A percentile compares a stretch with the other conserved stretches of the same genome.
Evolutionary conservation across 2,888 invertebrate species (phyloP).

Genomic region (Cosmorhoe ocellata): DNA sequence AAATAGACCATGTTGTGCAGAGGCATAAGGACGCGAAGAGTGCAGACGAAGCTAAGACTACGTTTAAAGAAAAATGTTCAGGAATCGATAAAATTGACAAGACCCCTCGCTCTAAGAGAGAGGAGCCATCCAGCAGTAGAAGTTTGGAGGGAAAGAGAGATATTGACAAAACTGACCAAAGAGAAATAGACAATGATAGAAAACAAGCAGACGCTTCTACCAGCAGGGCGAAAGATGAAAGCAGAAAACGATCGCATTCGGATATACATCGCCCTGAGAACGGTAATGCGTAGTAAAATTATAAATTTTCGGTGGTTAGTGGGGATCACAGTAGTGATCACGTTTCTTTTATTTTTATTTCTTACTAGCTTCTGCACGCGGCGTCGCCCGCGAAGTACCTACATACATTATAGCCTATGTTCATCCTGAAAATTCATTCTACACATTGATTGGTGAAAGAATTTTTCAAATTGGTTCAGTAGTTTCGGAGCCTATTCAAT

Average conservation of each 20-base stretch:
- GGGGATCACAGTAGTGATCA: too few species aligned
- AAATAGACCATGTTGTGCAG: conserved; percentile 36
- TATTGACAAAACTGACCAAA: background rate
- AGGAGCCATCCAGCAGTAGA: background rate
- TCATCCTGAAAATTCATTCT: too few species aligned
- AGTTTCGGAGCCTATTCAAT: too few species aligned
- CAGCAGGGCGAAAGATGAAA: conserved; percentile 2
- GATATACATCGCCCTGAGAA: conserved; percentile 2
- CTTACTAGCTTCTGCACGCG: too few species aligned
- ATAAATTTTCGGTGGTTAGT: background rate
- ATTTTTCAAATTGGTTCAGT: too few species aligned
- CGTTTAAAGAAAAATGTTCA: conserved; percentile 14
- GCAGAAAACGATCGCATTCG: conserved; percentile 20
- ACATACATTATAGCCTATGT: too few species aligned
- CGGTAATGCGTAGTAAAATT: background rate
- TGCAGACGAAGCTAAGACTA: conserved; percentile 9
- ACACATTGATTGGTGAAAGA: too few species aligned
- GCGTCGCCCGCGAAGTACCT: too few species aligned
- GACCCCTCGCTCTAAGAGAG: background rate
- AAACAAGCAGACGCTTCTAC: background rate
- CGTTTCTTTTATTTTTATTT: too few species aligned
- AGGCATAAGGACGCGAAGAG: conserved; percentile 7
- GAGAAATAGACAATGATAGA: background rate
- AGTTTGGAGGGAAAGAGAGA: background rate
- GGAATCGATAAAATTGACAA: conserved; percentile 4